A percentile compares a stretch with the other conserved stretches of the same genome.
Evolutionary conservation across 2,888 invertebrate genomes (phyloP).

Genomic region (Cantharis lateralis): DNA sequence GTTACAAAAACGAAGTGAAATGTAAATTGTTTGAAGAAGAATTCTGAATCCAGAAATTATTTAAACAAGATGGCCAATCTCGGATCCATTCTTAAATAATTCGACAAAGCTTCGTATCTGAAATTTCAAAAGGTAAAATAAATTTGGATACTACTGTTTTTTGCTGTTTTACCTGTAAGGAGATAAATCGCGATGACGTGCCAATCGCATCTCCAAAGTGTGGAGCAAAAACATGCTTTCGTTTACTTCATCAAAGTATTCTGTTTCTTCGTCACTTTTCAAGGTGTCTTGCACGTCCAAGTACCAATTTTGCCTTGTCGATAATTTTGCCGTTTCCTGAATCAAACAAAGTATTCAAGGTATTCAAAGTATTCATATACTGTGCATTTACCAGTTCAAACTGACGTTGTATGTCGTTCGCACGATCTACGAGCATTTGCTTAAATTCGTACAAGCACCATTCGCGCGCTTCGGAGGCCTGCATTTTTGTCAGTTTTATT

Average conservation of each 20-base stretch:
- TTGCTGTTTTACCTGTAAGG: slow-evolving; percentile 52
- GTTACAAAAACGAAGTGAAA: background rate
- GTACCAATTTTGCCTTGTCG: slow-evolving; percentile 63
- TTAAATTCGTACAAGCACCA: slow-evolving; percentile 72
- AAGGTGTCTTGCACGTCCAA: slow-evolving; percentile 63
- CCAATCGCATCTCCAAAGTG: slow-evolving; percentile 65
- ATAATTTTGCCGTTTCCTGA: slow-evolving; percentile 56
- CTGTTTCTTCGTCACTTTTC: slow-evolving; percentile 63
- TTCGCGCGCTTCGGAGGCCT: slow-evolving; percentile 59
- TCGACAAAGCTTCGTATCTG: slow-evolving; percentile 46
- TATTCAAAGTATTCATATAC: no score
- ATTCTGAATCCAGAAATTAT: background rate
- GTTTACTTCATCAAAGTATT: slow-evolving; percentile 61
- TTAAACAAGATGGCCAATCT: slow-evolving; percentile 18
- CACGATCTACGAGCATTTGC: slow-evolving; percentile 63
- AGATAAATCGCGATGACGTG: slow-evolving; percentile 64
- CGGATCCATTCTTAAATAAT: slow-evolving; percentile 40
- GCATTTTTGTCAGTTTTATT: slow-evolving; percentile 49
- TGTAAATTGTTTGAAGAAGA: background rate
- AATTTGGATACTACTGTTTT: no score
- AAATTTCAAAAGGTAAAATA: slow-evolving; percentile 12
- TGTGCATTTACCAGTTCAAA: slow-evolving; percentile 65
- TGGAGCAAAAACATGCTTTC: slow-evolving; percentile 59
- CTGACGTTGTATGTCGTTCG: slow-evolving; percentile 66
- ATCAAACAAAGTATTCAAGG: no score